Evolutionary conservation across 2,888 invertebrate genomes (phyloP).

Genomic region (Herminia tarsipennalis): DNA sequence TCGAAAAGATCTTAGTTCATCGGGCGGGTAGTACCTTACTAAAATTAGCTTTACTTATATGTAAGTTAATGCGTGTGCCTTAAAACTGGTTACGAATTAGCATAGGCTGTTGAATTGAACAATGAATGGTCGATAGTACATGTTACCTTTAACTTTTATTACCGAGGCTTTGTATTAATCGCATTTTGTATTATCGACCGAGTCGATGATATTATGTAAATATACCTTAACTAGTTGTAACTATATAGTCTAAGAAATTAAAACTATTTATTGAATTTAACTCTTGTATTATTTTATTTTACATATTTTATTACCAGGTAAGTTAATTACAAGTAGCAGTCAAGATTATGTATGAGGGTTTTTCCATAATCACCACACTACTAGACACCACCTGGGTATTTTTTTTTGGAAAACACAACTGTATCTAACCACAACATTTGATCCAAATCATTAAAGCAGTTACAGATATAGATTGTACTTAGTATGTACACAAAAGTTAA

Average conservation of each 20-base stretch:
- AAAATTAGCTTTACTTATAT: background rate
- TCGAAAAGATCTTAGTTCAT: background rate
- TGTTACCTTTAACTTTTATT: conserved; percentile 62
- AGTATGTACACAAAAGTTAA: too few species aligned
- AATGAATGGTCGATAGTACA: conserved; percentile 30
- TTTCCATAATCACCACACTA: too few species aligned
- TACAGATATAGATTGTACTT: too few species aligned
- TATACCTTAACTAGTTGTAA: conserved; percentile 53
- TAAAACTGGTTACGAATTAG: conserved; percentile 12
- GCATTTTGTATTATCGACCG: conserved; percentile 53
- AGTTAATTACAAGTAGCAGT: too few species aligned
- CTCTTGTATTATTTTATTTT: conserved; percentile 29
- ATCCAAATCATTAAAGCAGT: too few species aligned
- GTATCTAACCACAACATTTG: too few species aligned
- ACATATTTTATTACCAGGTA: too few species aligned
- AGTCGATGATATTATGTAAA: conserved; percentile 65
- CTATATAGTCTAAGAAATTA: conserved; percentile 59
- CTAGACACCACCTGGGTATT: too few species aligned
- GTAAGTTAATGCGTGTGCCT: background rate
- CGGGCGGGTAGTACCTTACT: background rate
- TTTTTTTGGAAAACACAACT: too few species aligned
- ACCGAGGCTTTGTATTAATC: conserved; percentile 57
- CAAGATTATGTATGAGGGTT: too few species aligned
- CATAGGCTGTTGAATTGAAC: conserved; percentile 19
- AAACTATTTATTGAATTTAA: conserved; percentile 73